These are phyloP conservation scores for Petrosia ficiformis DNA, from an alignment of 37 sponge, comb jelly and placozoan species.

Conservation along the genomic window DNA sequence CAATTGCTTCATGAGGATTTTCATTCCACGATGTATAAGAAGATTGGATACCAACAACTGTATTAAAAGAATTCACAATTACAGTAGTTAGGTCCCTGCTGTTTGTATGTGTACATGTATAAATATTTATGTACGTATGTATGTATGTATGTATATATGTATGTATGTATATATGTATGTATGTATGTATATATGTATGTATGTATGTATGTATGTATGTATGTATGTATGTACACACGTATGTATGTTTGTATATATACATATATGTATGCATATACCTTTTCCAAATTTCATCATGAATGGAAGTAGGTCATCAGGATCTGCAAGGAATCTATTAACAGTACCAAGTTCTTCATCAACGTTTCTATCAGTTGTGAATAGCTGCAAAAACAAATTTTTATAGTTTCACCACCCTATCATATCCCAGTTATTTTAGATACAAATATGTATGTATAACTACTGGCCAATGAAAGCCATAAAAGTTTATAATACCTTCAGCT, in stretches of 20 bases:
- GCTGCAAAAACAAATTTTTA: constrained; percentile 17
- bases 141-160: too few species aligned
- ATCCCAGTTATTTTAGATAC: not conserved
- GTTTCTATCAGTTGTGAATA: constrained; percentile 67
- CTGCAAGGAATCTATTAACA: constrained; percentile 32
- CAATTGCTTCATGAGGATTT: constrained; percentile 29
- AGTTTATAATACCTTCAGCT: constrained; percentile 41
- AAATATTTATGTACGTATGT: too few species aligned
- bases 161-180: too few species aligned
- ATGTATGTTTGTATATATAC: too few species aligned
- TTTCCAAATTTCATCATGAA: constrained; percentile 63
- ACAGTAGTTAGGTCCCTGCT: too few species aligned
- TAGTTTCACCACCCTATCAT: not conserved
- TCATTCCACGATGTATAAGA: constrained; percentile 49
- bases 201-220: too few species aligned
- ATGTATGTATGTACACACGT: too few species aligned
- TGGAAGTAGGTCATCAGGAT: constrained; percentile 40
- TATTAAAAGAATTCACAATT: not conserved
- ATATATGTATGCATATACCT: constrained; percentile 17
- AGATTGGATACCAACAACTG: constrained; percentile 29
- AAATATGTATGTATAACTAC: too few species aligned
- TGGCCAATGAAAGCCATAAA: not conserved
- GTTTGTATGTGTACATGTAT: too few species aligned
- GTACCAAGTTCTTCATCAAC: constrained; percentile 80
- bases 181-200: not conserved